Conservation (phyloP, 2,113 vertebrate species). For the Thalassoma bifasciatum region DNA sequence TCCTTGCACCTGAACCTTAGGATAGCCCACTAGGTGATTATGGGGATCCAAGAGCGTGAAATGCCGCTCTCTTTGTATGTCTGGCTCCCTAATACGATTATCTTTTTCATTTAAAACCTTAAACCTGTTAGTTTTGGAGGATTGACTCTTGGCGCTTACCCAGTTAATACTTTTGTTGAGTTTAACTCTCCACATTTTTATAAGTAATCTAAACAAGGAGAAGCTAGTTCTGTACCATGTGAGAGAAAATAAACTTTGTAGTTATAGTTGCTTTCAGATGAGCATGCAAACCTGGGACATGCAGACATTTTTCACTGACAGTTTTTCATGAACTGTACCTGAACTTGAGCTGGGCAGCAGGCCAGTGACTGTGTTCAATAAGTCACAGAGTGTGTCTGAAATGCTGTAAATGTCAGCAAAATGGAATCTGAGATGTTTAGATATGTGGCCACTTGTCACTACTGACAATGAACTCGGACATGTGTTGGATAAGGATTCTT, state of each 20-base stretch:
- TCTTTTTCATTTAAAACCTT: slow-evolving; percentile 79
- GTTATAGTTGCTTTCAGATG: slow-evolving; percentile 7
- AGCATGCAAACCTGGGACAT: neutral
- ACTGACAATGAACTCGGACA: neutral
- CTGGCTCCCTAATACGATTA: slow-evolving; percentile 80
- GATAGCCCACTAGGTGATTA: slow-evolving; percentile 73
- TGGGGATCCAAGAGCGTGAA: slow-evolving; percentile 72
- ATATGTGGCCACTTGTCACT: slow-evolving; percentile 7
- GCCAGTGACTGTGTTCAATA: slow-evolving; percentile 18
- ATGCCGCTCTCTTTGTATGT: slow-evolving; percentile 70
- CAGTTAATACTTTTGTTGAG: slow-evolving; percentile 72
- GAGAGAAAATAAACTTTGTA: neutral
- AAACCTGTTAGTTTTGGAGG: slow-evolving; percentile 83
- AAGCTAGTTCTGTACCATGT: slow-evolving; percentile 15
- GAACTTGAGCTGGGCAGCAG: slow-evolving; percentile 23
- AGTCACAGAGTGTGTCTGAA: slow-evolving; percentile 14
- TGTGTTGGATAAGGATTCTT: neutral
- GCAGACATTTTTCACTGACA: neutral
- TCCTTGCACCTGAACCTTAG: slow-evolving; percentile 68
- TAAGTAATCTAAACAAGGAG: slow-evolving; percentile 50
- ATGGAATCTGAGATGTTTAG: slow-evolving; percentile 4
- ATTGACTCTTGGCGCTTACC: slow-evolving; percentile 77
- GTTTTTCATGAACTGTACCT: slow-evolving; percentile 29
- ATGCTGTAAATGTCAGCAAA: slow-evolving; percentile 13
- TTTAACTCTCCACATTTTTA: slow-evolving; percentile 66